Conservation (phyloP, 2,888 invertebrate genomes). For the Norana najaformis region DNA sequence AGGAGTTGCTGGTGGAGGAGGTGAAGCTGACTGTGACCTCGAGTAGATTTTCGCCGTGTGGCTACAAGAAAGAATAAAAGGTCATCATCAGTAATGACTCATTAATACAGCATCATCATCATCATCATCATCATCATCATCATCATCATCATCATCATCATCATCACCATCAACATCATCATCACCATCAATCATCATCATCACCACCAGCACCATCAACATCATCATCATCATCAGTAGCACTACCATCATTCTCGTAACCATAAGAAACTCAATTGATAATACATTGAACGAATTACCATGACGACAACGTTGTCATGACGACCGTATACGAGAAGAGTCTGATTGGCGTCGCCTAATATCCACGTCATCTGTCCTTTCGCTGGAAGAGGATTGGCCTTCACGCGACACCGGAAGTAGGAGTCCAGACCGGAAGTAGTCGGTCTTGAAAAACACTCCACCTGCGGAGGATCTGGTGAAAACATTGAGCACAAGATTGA, state of each 20-base stretch:
- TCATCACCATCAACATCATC: background rate
- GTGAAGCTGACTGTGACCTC: background rate
- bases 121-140: too few relatives aligned
- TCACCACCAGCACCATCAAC: background rate
- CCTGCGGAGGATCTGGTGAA: background rate
- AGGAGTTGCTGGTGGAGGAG: background rate
- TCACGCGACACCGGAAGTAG: slow-evolving; percentile 14
- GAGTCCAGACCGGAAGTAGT: background rate
- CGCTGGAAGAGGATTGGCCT: slow-evolving; percentile 16
- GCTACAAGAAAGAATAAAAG: background rate
- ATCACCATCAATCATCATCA: background rate
- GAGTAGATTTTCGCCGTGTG: background rate
- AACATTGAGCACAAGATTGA: too few relatives aligned
- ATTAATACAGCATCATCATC: too few relatives aligned
- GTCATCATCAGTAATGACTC: too few relatives aligned
- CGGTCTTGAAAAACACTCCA: background rate
- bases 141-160: background rate
- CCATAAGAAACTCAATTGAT: background rate
- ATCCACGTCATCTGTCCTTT: slow-evolving; percentile 10
- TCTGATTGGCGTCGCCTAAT: background rate
- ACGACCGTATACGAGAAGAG: background rate
- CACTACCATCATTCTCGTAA: background rate
- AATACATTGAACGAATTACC: background rate
- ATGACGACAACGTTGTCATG: background rate
- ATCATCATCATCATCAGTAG: background rate